phyloP scores from a whole-genome alignment of 1,140 invertebrate species.

The Linepithema humile region DNA sequence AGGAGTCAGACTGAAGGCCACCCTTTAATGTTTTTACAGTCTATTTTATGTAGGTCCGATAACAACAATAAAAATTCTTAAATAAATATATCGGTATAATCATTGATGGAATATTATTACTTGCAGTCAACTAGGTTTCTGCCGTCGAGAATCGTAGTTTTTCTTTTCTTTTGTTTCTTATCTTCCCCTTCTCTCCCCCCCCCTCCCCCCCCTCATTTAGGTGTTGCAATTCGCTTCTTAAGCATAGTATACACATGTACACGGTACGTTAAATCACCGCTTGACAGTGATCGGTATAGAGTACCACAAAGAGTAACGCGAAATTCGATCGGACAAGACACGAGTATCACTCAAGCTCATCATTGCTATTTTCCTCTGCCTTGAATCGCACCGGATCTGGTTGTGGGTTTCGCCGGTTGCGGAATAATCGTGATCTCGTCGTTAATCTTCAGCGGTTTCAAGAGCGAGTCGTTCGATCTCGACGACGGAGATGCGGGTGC shows the following conservation, averaged over 20 bases:
- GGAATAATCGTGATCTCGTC: constrained; percentile 97
- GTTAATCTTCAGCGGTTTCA: constrained; percentile 95
- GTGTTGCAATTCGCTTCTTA: constrained; percentile 73
- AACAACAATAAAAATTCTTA: constrained; percentile 84
- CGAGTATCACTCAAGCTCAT: constrained; percentile 80
- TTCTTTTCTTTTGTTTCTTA: constrained; percentile 52
- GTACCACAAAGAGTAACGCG: constrained; percentile 73
- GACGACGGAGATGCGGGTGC: constrained; percentile 83
- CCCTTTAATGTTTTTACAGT: constrained; percentile 82
- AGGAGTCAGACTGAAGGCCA: constrained; percentile 82
- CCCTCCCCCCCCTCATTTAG: constrained; percentile 57
- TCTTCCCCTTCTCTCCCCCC: constrained; percentile 53
- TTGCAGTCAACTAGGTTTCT: constrained; percentile 79
- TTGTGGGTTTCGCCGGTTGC: constrained; percentile 88
- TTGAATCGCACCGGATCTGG: constrained; percentile 78
- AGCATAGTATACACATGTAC: constrained; percentile 80
- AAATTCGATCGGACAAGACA: constrained; percentile 77
- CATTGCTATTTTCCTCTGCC: constrained; percentile 83
- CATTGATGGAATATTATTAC: constrained; percentile 81
- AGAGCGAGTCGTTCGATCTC: constrained; percentile 87
- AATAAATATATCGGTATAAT: constrained; percentile 83
- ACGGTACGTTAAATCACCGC: constrained; percentile 72
- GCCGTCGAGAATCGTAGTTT: constrained; percentile 28
- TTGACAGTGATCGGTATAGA: constrained; percentile 67
- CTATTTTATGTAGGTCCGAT: constrained; percentile 82